These are phyloP conservation scores for Troides oblongomaculatus DNA, from an alignment of 2,888 invertebrate species.

Conservation along the genomic window DNA sequence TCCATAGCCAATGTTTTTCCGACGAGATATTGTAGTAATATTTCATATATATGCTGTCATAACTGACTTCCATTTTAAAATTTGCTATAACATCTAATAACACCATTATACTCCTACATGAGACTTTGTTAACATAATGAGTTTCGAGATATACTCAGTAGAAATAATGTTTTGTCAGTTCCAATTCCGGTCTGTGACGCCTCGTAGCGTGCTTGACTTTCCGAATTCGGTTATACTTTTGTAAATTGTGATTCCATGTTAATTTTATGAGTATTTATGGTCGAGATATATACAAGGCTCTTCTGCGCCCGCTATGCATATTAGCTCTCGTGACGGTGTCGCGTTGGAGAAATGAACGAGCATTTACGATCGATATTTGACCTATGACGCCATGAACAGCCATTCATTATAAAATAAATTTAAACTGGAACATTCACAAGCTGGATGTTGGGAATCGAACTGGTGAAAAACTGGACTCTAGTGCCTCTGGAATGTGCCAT, in stretches of 20 bases:
- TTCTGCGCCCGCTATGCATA: constrained; percentile 25
- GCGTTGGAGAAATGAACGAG: constrained; percentile 27
- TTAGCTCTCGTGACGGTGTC: constrained; percentile 26
- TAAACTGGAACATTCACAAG: constrained; percentile 10
- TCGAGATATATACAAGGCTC: constrained; percentile 32
- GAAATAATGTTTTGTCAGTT: constrained; percentile 9
- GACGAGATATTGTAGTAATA: too few species aligned
- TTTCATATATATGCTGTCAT: too few species aligned
- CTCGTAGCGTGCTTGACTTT: constrained; percentile 21
- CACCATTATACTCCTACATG: constrained; percentile 28
- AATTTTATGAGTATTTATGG: constrained; percentile 64
- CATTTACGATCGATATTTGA: constrained; percentile 29
- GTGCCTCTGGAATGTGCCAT: too few species aligned
- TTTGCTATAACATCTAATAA: constrained; percentile 10
- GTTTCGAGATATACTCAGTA: constrained; percentile 2
- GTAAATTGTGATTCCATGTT: constrained; percentile 64
- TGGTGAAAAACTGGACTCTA: too few species aligned
- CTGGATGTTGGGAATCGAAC: constrained; percentile 1
- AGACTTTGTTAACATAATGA: constrained; percentile 24
- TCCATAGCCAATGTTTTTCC: too few species aligned
- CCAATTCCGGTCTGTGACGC: constrained; percentile 21
- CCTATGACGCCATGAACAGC: constrained; percentile 22
- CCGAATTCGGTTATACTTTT: constrained; percentile 30
- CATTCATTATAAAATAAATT: constrained; percentile 12
- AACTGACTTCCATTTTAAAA: not conserved